Percentiles rank a stretch among this genome's conserved stretches.
These are phyloP conservation scores for Illadopsis cleaveri DNA, from an alignment of 2,113 vertebrate genomes.

Conservation along the genomic window DNA sequence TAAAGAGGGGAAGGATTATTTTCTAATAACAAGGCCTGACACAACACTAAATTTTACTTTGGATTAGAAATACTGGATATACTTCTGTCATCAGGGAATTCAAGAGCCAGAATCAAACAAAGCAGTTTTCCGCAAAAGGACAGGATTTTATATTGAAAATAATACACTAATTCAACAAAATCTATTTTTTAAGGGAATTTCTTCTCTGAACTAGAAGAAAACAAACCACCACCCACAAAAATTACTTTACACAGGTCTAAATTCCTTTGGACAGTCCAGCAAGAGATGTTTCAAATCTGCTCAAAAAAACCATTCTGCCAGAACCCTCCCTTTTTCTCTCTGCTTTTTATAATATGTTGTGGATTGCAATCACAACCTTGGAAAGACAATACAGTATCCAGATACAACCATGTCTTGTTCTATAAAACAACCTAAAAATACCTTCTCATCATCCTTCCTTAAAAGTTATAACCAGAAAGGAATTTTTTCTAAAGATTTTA, in stretches of 20 bases:
- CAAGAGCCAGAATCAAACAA: not conserved
- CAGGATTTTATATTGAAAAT: not conserved
- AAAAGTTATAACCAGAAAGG: not conserved
- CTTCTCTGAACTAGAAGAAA: not conserved
- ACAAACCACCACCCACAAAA: not conserved
- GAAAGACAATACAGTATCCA: not conserved
- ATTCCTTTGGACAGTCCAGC: not conserved
- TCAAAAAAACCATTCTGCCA: not conserved
- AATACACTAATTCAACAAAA: not conserved
- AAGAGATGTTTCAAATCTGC: not conserved
- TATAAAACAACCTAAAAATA: not conserved
- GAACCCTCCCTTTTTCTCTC: not conserved
- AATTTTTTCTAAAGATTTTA: not conserved
- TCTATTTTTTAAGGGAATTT: not conserved
- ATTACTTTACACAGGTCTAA: not conserved
- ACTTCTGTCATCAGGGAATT: not conserved
- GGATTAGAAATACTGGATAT: not conserved
- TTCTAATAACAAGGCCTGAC: not conserved
- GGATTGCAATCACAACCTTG: not conserved
- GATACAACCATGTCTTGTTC: not conserved
- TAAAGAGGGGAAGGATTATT: not conserved
- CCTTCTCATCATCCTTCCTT: not conserved
- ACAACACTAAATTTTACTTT: not conserved
- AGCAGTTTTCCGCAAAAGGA: not conserved
- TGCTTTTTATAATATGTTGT: not conserved